phyloP scores from a whole-genome alignment of 2,113 vertebrate species.

The Nannospalax galili region DNA sequence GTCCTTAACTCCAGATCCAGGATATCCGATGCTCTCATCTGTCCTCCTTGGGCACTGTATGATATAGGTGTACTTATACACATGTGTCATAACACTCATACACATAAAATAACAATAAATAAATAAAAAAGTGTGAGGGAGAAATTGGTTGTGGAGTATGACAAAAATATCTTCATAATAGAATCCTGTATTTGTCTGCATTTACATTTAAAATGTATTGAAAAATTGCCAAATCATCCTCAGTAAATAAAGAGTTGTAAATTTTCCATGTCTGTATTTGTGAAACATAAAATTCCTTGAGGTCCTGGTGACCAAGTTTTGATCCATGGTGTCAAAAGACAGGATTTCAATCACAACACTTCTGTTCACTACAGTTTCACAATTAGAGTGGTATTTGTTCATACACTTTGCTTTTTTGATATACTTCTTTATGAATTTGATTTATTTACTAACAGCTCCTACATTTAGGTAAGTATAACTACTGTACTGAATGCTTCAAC shows the following conservation, averaged over 20 bases:
- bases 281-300: background rate
- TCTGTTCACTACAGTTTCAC: background rate
- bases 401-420: background rate
- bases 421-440: background rate
- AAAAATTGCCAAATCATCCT: background rate
- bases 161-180: background rate
- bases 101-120: too few relatives aligned
- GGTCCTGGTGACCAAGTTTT: background rate
- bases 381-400: background rate
- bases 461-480: background rate
- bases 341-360: background rate
- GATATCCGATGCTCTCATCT: too few relatives aligned
- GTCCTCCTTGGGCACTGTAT: too few relatives aligned
- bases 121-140: background rate
- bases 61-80: too few relatives aligned
- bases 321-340: background rate
- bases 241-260: background rate
- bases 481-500: background rate
- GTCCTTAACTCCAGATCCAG: too few relatives aligned
- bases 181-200: background rate
- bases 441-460: background rate
- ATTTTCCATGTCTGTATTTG: background rate
- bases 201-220: background rate
- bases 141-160: background rate
- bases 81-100: too few relatives aligned